Evolutionary conservation across 1,140 invertebrate genomes (phyloP), one percentile per base, ranked within the genome.

Genomic region (Luehdorfia chinensis): DNA sequence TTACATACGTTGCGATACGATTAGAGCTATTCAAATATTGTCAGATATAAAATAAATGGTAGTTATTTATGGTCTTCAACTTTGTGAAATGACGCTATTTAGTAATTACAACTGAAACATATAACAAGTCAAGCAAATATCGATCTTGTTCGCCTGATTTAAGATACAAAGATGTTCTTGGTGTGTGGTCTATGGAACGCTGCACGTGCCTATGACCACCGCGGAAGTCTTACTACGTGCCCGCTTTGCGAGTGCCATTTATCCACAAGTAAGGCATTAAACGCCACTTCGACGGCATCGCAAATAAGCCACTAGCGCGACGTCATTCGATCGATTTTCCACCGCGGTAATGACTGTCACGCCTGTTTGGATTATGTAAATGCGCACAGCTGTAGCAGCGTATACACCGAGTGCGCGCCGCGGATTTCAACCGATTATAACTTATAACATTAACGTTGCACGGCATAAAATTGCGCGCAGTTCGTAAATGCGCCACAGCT

Each of bases 381-480:
- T 73, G 64, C 60, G 64, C 59, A 70, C 69, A 78, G 66, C 67
- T 72, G 69, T 52, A 52, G 28, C 50, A 43, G 50, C 61, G 37
- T 57, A 46, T 46, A 21, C 44, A 41, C 19, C 13, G 34, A 50
- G 52, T 44, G 55, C 46, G 45, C 30, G 50, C 16, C 21, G 16
- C 11, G 6, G 5, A 37, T 37, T 44, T 30, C 30, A 44, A 25
- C 21, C 34, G 43, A 55, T 57, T 62, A 39, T 75, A 19, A 15
- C 23, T 34, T 44, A 33, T 66, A 65, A 48, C 21, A 0, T 25
- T 27, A 27, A 11, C 3, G 1, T 11, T 9, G 43, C 56, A 64
- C 16, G 59, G 55, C 14, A 23, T 53, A 59, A 23, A 64, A 58
- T 74, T 19, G 54, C 25, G 4, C 47, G 50, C 18, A 6, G 16